A percentile compares a stretch with the other conserved stretches of the same genome.
Conservation (phyloP, 2,113 vertebrate species). For the Tachysurus vachellii region DNA sequence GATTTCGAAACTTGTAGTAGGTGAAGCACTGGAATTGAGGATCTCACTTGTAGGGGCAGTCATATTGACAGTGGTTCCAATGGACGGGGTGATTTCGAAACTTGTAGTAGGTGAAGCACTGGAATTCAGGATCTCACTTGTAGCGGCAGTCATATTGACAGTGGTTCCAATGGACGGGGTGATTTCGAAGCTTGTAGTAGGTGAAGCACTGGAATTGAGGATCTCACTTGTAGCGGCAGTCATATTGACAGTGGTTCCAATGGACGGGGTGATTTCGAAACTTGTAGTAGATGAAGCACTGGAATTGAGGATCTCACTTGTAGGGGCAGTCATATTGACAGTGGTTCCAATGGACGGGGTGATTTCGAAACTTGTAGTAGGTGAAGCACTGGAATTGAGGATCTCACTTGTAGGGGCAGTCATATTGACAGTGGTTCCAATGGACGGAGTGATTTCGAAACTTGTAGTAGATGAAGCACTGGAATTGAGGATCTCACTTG, state of each 20-base stretch:
- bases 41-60: neutral
- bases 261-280: neutral
- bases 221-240: neutral
- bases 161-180: neutral
- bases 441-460: neutral
- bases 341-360: neutral
- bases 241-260: neutral
- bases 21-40: no score
- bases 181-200: accelerated
- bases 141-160: neutral
- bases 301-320: neutral
- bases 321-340: neutral
- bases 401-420: neutral
- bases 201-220: neutral
- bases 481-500: neutral
- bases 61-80: neutral
- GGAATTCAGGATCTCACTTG: neutral
- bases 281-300: neutral
- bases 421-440: neutral
- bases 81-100: neutral
- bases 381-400: neutral
- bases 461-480: neutral
- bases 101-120: neutral
- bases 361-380: accelerated
- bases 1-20: no score